Base-by-base conservation (phyloP, 2,797 vertebrate genomes). In the Parotocinclus haroldoi region DNA sequence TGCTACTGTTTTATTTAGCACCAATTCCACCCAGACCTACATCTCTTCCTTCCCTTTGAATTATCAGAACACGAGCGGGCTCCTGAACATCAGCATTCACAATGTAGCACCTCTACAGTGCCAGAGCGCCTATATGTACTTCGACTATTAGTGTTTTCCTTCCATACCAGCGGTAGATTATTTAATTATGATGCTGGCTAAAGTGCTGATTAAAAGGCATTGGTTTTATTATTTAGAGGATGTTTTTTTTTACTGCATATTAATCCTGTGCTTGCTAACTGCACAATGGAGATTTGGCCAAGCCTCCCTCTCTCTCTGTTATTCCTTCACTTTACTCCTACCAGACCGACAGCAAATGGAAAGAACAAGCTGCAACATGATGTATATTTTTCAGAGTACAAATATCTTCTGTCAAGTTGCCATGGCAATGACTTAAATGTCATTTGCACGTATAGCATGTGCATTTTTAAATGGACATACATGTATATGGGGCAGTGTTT, bases 251-350 rank as follows among this genome's bases (percentile, higher is more conserved):
- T 49, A 72, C 57, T 60, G 48, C 44, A 17, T 68, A 14, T 72
- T 69, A 54, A 59, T 66, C 55, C 58, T 53, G 63, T 7, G 58
- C 40, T 57, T 50, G 53, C 55, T 74, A 57, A 63, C 69, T 48
- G 52, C 38, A 67, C 40, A 76, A 71, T 77, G 72, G 70, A 73
- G 57, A 27, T 17, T 42, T 58, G 72, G 74, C 79, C 75, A 49
- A 61, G 54, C 16, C 12, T 50, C 27, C 51, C 39, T 17, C 55
- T 45, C 6, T 52, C n/a, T 52, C 17, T 27, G 19, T 0, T 39
- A 14, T 46, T 6, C 19, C 45, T 42, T 39, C 36, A 45, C 54
- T 63, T 11, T 53, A 18, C 61, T 57, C 45, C 52, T 45, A 38
- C 48, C 37, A 67, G 46, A 62, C 63, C 57, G 14, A 53, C 38